These are phyloP conservation scores for Oreochromis niloticus DNA, from an alignment of 2,113 vertebrate species.

Conservation along the genomic window DNA sequence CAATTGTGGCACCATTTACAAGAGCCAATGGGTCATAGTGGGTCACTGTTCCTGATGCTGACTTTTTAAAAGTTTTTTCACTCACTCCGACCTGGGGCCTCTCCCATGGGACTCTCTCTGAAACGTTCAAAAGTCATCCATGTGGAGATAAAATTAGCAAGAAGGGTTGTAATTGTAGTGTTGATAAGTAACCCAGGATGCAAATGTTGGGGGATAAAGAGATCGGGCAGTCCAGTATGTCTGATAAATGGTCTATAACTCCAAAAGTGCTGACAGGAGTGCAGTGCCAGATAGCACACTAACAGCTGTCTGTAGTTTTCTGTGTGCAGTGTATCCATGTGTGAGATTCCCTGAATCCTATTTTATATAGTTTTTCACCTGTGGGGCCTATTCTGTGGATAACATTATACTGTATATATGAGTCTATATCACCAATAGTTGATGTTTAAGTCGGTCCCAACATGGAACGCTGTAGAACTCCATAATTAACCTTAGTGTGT, in stretches of 20 bases:
- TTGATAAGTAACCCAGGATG: background rate
- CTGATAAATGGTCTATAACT: background rate
- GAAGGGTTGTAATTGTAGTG: background rate
- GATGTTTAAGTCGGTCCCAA: background rate
- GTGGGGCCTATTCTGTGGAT: background rate
- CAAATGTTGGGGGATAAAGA: background rate
- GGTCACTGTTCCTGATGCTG: accelerated
- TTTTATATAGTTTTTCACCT: background rate
- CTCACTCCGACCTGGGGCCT: background rate
- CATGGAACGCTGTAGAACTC: background rate
- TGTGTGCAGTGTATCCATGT: background rate
- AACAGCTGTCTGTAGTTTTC: background rate
- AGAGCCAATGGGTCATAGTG: background rate
- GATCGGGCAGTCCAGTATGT: background rate
- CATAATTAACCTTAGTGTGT: too few species aligned
- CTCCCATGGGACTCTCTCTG: background rate
- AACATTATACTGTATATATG: background rate
- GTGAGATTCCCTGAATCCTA: background rate
- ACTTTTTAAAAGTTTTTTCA: background rate
- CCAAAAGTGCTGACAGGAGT: background rate
- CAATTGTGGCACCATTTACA: background rate
- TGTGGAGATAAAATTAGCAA: background rate
- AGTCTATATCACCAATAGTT: background rate
- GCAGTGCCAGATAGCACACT: background rate
- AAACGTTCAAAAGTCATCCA: background rate